Conservation (phyloP, 1,140 invertebrate genomes). For the Phortica variegata region DNA sequence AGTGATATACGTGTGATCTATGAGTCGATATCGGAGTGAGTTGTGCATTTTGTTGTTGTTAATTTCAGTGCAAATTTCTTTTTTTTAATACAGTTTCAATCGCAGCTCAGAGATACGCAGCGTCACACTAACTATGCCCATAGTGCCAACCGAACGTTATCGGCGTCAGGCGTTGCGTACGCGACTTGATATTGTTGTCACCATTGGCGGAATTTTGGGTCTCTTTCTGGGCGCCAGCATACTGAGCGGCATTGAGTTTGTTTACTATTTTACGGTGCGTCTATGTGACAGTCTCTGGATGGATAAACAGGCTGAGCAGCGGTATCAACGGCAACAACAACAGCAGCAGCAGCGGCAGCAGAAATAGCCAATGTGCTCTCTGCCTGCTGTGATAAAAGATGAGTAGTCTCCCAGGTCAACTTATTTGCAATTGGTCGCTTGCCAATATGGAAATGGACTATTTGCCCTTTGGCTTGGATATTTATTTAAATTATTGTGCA, state of each 20-base stretch:
- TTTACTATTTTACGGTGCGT: conserved; percentile 57
- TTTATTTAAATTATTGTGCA: not conserved
- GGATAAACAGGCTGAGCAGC: not conserved
- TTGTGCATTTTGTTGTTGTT: not conserved
- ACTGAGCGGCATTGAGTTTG: conserved; percentile 59
- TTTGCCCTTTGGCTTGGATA: conserved; percentile 14
- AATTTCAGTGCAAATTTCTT: not conserved
- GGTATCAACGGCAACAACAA: no score
- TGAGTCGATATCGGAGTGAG: conserved; percentile 24
- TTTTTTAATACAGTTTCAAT: conserved; percentile 1
- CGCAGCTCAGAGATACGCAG: conserved; percentile 1
- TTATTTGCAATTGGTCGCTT: conserved; percentile 9
- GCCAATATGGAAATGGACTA: conserved; percentile 21
- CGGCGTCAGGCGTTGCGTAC: conserved; percentile 60
- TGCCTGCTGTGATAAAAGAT: not conserved
- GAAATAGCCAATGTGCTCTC: no score
- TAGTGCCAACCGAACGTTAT: conserved; percentile 48
- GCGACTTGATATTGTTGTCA: conserved; percentile 49
- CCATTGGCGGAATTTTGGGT: conserved; percentile 59
- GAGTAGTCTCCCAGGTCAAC: no score
- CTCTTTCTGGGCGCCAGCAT: conserved; percentile 61
- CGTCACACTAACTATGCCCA: conserved; percentile 30
- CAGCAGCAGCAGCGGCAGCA: no score
- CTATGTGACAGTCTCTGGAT: conserved; percentile 6
- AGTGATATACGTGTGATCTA: conserved; percentile 55